Conservation (phyloP, 2,888 invertebrate genomes). For the Xylota sylvarum region DNA sequence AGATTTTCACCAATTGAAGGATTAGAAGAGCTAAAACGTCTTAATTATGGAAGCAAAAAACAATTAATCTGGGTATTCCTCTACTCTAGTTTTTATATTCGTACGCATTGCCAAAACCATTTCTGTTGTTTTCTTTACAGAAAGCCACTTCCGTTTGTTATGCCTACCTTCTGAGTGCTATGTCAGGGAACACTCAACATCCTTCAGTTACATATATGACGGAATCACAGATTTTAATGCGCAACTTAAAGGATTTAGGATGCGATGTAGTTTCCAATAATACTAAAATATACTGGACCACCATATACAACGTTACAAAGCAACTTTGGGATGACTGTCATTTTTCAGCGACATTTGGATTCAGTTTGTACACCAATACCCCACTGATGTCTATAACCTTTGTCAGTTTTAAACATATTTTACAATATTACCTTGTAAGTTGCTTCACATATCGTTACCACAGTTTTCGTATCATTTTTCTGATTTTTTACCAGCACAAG, state of each 20-base stretch:
- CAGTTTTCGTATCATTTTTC: constrained; percentile 11
- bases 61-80: constrained; percentile 78
- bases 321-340: constrained; percentile 79
- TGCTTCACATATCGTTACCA: constrained; percentile 1
- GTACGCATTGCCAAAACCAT: background rate
- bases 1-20: constrained; percentile 79
- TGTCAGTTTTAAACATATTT: constrained; percentile 77
- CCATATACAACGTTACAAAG: constrained; percentile 77
- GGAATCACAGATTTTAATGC: constrained; percentile 60
- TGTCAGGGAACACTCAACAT: constrained; percentile 76
- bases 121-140: constrained; percentile 48
- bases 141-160: constrained; percentile 76
- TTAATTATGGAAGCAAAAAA: constrained; percentile 70
- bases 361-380: constrained; percentile 67
- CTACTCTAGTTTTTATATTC: background rate
- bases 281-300: constrained; percentile 70
- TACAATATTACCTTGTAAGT: constrained; percentile 79
- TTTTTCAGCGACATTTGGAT: constrained; percentile 77
- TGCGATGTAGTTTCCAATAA: constrained; percentile 17
- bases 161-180: constrained; percentile 77
- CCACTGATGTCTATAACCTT: constrained; percentile 78
- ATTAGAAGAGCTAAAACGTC: constrained; percentile 75
- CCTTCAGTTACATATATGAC: constrained; percentile 34
- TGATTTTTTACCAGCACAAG: constrained; percentile 65
- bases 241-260: constrained; percentile 66